Base-by-base conservation (phyloP, 2,113 vertebrate species). In the Leucopsar rothschildi region DNA sequence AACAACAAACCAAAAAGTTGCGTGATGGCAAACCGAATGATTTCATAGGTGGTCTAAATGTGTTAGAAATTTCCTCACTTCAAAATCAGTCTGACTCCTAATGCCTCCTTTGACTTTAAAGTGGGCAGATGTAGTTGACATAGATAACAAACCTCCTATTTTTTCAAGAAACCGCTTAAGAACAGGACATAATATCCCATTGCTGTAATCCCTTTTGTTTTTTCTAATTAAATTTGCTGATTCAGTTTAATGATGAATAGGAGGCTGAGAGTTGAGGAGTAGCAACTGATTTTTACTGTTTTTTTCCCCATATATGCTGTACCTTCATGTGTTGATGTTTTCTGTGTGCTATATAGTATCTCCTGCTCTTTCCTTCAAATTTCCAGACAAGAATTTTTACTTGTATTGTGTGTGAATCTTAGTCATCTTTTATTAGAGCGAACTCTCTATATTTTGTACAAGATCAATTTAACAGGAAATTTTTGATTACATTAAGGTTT, bases 11-110 rank as follows among this genome's bases (percentile, higher is more conserved):
- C 15, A 52, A 14, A 45, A 71, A 31, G 12, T 75, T 82, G 23
- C 1, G 0, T 63, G 20, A 69, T 5, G 17, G 31, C 23, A 78
- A 87, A 81, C 13, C 0, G 1, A 68, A 59, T 64, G 0, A 33
- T 76, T 76, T 96, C 15, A 9, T 76, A 47, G 17, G 21, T 60
- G 15, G 29, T 47, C 25, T 52, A 60, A 77, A 52, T 39, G 8
- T 83, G 21, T 72, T 33, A 33, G 65, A 37, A 44, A 40, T 50
- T 81, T 84, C 25, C 24, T 78, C 11, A 19, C 33, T 56, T 73
- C 50, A 53, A 78, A 73, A 33, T 33, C 12, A 56, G 7, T 53
- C 28, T 68, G 49, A 39, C 12, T 89, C 21, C 10, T 57, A 11
- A 53, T 63, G 22, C 66, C 35, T 82, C 39, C 12, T 40, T 88